These are phyloP conservation scores for Rhea pennata DNA, from an alignment of 2,113 vertebrate species.

Conservation along the genomic window DNA sequence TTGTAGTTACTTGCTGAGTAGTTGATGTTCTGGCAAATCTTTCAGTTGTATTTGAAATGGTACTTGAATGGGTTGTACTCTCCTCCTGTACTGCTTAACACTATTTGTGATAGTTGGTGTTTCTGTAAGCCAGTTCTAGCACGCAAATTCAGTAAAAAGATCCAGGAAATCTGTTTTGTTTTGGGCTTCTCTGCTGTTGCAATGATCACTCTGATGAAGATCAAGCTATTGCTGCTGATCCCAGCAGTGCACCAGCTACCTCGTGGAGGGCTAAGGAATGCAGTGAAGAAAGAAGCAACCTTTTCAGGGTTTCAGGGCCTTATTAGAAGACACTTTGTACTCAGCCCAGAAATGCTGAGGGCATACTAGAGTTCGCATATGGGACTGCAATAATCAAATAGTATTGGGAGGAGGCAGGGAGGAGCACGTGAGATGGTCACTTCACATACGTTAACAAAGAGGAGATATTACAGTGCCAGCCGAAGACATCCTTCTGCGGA, in stretches of 20 bases:
- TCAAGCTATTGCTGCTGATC: neutral
- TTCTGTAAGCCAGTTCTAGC: neutral
- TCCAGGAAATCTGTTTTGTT: neutral
- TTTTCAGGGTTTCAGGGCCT: neutral
- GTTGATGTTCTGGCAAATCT: neutral
- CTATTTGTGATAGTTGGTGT: neutral
- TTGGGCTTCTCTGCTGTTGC: neutral
- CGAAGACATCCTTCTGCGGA: neutral
- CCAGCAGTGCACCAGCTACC: neutral
- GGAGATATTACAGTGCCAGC: neutral
- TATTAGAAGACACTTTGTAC: neutral
- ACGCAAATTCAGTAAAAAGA: neutral
- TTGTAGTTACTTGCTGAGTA: neutral
- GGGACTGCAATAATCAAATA: neutral
- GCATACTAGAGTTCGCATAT: accelerated
- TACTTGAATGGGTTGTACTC: neutral
- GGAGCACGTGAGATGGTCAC: neutral
- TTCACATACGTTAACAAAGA: neutral
- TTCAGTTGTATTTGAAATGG: neutral
- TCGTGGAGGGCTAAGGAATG: neutral
- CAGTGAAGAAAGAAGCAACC: neutral
- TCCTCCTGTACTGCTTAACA: neutral
- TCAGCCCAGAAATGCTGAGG: neutral
- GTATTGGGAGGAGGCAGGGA: neutral
- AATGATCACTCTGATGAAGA: neutral